Evolutionary conservation across 2,888 invertebrate species (phyloP).

Genomic region (Sesamia inferens): DNA sequence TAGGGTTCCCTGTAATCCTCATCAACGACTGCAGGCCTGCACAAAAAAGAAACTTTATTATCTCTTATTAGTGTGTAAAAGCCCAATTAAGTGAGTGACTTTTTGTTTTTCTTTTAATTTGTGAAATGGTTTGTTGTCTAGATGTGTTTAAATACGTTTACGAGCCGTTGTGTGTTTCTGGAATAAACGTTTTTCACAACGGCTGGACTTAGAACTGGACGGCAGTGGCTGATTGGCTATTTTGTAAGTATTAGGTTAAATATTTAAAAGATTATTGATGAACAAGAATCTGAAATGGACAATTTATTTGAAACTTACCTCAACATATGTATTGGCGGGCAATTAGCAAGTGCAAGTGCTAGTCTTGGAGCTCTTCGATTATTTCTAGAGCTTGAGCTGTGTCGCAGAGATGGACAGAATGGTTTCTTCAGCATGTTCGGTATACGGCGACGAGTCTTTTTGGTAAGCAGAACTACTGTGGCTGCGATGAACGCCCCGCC

Average conservation of each 20-base stretch:
- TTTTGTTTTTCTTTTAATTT: slow-evolving; percentile 32
- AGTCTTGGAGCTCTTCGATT: slow-evolving; percentile 86
- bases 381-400: slow-evolving; percentile 80
- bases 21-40: slow-evolving; percentile 86
- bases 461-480: slow-evolving; percentile 92
- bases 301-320: slow-evolving; percentile 71
- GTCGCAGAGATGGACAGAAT: slow-evolving; percentile 83
- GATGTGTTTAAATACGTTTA: slow-evolving; percentile 22
- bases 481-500: slow-evolving; percentile 90
- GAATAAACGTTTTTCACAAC: slow-evolving; percentile 37
- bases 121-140: slow-evolving; percentile 20
- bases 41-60: slow-evolving; percentile 59
- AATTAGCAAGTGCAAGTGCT: slow-evolving; percentile 84
- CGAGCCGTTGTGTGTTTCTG: slow-evolving; percentile 16
- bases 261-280: background rate
- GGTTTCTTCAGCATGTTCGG: slow-evolving; percentile 86
- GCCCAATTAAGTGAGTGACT: slow-evolving; percentile 36
- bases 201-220: slow-evolving; percentile 29
- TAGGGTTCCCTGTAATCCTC: slow-evolving; percentile 87
- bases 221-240: slow-evolving; percentile 14
- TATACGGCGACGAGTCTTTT: slow-evolving; percentile 80
- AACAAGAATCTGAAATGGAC: background rate
- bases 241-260: background rate
- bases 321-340: slow-evolving; percentile 86
- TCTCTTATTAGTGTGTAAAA: slow-evolving; percentile 31